Conservation (phyloP, 2,888 invertebrate species). For the Lepidocyrtinus sp. region DNA sequence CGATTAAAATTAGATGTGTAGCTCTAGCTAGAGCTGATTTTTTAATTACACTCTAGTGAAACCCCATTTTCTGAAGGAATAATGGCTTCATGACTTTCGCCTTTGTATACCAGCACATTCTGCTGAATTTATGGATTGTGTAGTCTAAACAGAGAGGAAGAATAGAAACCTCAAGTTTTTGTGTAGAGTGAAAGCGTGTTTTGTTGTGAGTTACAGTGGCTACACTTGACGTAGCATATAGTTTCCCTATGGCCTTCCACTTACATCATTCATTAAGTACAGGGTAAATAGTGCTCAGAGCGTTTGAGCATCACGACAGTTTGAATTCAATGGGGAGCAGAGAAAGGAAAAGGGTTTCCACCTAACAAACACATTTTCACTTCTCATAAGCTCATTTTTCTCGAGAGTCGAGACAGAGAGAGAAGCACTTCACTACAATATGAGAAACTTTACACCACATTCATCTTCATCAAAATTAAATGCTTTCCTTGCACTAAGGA, state of each 20-base stretch:
- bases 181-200: background rate
- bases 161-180: background rate
- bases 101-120: background rate
- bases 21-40: too few species aligned
- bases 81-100: constrained; percentile 13
- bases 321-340: background rate
- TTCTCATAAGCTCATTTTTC: background rate
- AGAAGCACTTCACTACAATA: background rate
- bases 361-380: too few species aligned
- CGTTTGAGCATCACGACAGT: constrained; percentile 3
- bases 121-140: background rate
- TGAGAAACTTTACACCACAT: constrained; percentile 12
- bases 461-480: constrained; percentile 21
- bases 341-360: background rate
- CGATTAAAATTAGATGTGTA: too few species aligned
- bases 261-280: constrained; percentile 44
- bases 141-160: constrained; percentile 1
- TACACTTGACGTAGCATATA: constrained; percentile 25
- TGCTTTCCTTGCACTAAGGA: background rate
- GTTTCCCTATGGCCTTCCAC: constrained; percentile 7
- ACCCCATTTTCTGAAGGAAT: too few species aligned
- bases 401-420: background rate
- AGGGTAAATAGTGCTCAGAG: constrained; percentile 5
- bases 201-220: constrained; percentile 10
- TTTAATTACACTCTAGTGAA: too few species aligned